Conservation (phyloP, 1,140 invertebrate genomes). For the Bombus superbus region DNA sequence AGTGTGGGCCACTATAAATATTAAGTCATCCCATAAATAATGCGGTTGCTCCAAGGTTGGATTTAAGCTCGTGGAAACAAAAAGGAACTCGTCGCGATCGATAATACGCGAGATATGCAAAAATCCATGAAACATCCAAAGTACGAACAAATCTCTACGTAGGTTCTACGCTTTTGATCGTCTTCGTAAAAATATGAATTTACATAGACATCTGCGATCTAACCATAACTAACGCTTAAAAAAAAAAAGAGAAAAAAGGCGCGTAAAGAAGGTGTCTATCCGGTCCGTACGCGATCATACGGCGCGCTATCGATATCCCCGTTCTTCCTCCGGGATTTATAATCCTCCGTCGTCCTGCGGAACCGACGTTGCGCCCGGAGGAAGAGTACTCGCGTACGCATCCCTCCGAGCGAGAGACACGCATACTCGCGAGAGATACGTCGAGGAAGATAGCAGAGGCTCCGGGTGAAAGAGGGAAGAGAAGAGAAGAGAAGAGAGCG, state of each 20-base stretch:
- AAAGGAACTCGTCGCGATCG: too few relatives aligned
- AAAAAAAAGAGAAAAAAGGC: background rate
- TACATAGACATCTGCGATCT: background rate
- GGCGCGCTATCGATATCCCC: conserved; percentile 39
- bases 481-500: background rate
- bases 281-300: conserved; percentile 24
- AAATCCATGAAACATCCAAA: background rate
- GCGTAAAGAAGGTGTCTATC: conserved; percentile 16
- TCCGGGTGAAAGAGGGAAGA: background rate
- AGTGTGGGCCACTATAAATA: too few relatives aligned
- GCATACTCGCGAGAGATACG: conserved; percentile 9
- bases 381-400: conserved; percentile 3
- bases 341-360: conserved; percentile 13
- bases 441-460: background rate
- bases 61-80: too few relatives aligned
- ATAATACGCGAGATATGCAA: too few relatives aligned
- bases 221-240: background rate
- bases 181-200: background rate
- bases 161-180: background rate
- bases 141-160: too few relatives aligned
- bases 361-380: background rate
- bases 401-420: conserved; percentile 15
- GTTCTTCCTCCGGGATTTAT: conserved; percentile 40
- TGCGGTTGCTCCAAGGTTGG: too few relatives aligned
- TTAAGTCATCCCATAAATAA: too few relatives aligned